Base-by-base conservation (phyloP, 1,140 invertebrate species). In the Drosophila lini region DNA sequence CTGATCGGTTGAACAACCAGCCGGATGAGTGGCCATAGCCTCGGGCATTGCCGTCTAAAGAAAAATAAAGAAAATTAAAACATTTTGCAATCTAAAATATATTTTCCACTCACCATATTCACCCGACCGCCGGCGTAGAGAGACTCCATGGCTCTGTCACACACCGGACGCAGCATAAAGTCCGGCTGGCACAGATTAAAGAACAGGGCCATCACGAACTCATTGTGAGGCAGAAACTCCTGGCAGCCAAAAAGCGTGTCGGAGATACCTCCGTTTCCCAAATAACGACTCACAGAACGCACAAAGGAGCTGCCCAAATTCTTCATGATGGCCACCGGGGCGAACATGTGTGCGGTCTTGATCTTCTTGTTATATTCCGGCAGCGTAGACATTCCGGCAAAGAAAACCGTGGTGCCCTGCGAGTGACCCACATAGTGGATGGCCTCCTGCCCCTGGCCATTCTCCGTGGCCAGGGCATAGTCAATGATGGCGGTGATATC, bases 401-500 rank as follows among this genome's bases (percentile, higher is more conserved):
- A 93, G 50, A 94, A 94, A 1, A 82, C 86, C 0, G 94, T 94
- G 0, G 93, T 94, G 15, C 94, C 93, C 86, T 94, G 93, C 4
- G 94, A 94, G 82, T 95, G 95, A 7, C 95, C 96, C 16, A 96
- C 92, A 78, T 96, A 96, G 41, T 93, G 92, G 28, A 96, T 76
- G 32, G 91, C 63, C n/a, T 92, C 75, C 50, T 94, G 91, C 2
- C 91, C 89, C 25, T 93, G 91, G 3, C 91, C 92, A 13, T 95
- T 96, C 9, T 77, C 74, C 16, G 73, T 80, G 1, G 92, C 81
- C 11, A 96, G 74, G 13, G 96, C 94, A 76, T 95, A 95, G 78
- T 96, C 94, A n/a, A 97, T 93, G 70, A 94, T 94, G 2, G 95
- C 94, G 5, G 96, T 95, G 8, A 96, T 79, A 84, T 97, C 96